Conservation (phyloP, 2,888 invertebrate genomes). For the Lymantria dispar region DNA sequence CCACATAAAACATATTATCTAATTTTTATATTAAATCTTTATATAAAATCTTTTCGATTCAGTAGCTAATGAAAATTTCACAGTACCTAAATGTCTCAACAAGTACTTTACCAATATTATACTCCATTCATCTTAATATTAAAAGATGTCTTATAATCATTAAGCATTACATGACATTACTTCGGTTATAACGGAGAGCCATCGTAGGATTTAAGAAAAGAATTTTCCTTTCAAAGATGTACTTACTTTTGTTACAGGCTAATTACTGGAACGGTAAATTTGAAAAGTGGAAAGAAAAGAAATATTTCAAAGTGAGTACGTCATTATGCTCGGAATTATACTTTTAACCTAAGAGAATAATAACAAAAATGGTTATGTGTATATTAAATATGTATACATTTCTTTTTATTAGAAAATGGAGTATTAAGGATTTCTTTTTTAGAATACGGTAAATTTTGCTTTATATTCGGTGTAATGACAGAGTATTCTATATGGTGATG, state of each 20-base stretch:
- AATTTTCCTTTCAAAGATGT: constrained; percentile 32
- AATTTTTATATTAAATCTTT: too few species aligned
- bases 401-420: too few species aligned
- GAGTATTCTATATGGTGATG: too few species aligned
- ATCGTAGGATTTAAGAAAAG: constrained; percentile 34
- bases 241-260: constrained; percentile 26
- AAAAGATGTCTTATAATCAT: constrained; percentile 37
- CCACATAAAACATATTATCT: too few species aligned
- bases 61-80: neutral
- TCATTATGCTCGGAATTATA: constrained; percentile 46
- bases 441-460: too few species aligned
- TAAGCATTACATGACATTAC: constrained; percentile 16
- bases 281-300: constrained; percentile 46
- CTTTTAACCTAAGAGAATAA: constrained; percentile 31
- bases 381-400: neutral
- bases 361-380: constrained; percentile 20
- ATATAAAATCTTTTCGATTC: too few species aligned
- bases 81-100: neutral
- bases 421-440: too few species aligned
- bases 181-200: constrained; percentile 17
- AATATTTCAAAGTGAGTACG: constrained; percentile 43
- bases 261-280: constrained; percentile 43
- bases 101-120: neutral
- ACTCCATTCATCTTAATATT: constrained; percentile 9
- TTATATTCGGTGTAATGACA: too few species aligned